A percentile compares a stretch with the other conserved stretches of the same genome.
Evolutionary conservation across 2,113 vertebrate genomes (phyloP).

Genomic region (Pyrgilauda ruficollis): DNA sequence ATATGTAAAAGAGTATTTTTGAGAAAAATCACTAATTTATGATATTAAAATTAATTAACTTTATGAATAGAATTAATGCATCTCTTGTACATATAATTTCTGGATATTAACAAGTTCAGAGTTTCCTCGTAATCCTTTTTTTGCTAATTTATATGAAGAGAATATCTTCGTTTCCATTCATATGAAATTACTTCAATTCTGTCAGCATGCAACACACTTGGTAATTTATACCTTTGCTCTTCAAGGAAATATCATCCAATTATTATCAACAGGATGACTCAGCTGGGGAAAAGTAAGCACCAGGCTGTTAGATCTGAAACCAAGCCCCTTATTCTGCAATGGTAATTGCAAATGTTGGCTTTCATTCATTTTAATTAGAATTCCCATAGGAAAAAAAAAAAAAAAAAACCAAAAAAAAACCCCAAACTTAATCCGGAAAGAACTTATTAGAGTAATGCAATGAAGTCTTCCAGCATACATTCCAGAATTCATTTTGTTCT

Average conservation of each 20-base stretch:
- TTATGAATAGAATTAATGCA: not conserved
- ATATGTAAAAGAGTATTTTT: not conserved
- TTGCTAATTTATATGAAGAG: not conserved
- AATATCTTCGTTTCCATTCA: not conserved
- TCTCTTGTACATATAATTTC: not conserved
- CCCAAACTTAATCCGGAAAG: not conserved
- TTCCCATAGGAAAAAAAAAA: not conserved
- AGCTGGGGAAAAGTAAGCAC: not conserved
- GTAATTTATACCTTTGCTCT: constrained; percentile 21
- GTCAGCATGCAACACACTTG: not conserved
- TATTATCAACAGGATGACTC: constrained; percentile 1
- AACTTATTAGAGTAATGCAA: not conserved
- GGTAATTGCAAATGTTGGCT: not conserved
- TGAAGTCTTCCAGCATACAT: not conserved
- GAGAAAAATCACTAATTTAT: not conserved
- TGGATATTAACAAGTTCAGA: not conserved
- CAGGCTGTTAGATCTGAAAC: not conserved
- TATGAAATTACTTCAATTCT: not conserved
- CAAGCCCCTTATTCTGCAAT: not conserved
- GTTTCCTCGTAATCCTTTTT: not conserved
- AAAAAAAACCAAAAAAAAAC: not conserved
- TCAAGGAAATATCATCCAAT: not conserved
- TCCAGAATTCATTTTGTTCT: not conserved
- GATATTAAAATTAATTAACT: not conserved
- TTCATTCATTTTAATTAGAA: constrained; percentile 40